Evolutionary conservation across 2,888 invertebrate species (phyloP), one percentile per base, ranked within the genome.

Genomic region (Azorinus chamasolen): DNA sequence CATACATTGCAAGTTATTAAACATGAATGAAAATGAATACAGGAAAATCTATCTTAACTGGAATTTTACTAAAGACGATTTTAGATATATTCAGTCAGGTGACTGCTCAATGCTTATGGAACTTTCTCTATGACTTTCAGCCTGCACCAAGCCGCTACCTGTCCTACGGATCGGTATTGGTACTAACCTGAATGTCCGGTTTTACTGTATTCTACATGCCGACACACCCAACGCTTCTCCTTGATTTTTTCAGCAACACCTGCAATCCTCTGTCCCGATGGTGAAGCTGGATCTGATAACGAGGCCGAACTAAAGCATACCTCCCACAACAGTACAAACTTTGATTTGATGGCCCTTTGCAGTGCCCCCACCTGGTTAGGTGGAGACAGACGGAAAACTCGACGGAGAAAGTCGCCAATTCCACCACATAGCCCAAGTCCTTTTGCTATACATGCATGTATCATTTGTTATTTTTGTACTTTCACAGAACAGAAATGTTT

Each of bases 351-450:
- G 75, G 90, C 90, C 12, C 77, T 90, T 20, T 90, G 90, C 76
- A 90, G 89, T 74, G 86, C 88, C 8, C 89, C 90, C 1, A 88
- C 89, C 2, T 90, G 90, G 90, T 83, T 90, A n/a, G 89, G 89
- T 5, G 85, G 86, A 24, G 87, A 89, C 50, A 74, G 87, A 51
- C 71, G 88, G 39, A 84, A 89, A 57, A 87, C 89, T 10, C 59
- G 87, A 41, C 55, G 88, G 25, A 73, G 89, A 51, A 79, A 68
- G 18, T 57, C 57, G 4, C 57, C 72, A 16, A 51, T 66, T 6
- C 66, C 71, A 6, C 48, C 50, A 18, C 72, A 72, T 57, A 68
- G 71, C 18, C 70, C 46, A 20, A 78, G 72, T 62, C 59, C 59
- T 18, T 16, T 46, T 14, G 24, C 20, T 10, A 1, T 32, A 32